A percentile compares a stretch with the other conserved stretches of the same genome.
These are phyloP conservation scores for Hemichromis elongatus DNA, from an alignment of 2,113 vertebrate species.

Conservation along the genomic window DNA sequence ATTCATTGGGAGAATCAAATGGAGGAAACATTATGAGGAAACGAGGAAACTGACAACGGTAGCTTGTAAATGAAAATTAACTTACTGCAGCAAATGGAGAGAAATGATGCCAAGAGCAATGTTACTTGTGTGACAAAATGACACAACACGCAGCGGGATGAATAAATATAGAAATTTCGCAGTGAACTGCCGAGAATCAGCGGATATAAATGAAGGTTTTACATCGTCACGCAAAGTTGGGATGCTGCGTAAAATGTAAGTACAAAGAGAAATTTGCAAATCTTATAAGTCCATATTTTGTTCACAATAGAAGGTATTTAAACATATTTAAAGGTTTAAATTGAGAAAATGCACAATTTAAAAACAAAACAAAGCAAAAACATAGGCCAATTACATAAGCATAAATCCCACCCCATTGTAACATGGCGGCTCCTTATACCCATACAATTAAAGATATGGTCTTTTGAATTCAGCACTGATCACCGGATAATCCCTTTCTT, in stretches of 20 bases:
- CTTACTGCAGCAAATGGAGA: neutral
- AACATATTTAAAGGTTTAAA: neutral
- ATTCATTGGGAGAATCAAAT: neutral
- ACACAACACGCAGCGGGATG: neutral
- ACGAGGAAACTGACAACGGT: neutral
- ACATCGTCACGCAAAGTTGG: neutral
- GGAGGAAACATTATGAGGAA: slow-evolving; percentile 3
- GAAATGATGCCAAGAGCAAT: neutral
- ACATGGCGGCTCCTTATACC: too few relatives aligned
- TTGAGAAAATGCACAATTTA: neutral
- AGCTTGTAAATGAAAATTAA: neutral
- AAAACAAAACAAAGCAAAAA: neutral
- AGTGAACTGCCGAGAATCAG: neutral
- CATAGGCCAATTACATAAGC: neutral
- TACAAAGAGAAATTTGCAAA: neutral
- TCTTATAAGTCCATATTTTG: neutral
- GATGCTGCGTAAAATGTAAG: neutral
- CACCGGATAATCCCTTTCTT: neutral
- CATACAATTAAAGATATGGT: neutral
- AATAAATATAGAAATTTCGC: neutral
- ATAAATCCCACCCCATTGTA: neutral
- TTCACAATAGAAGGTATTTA: neutral
- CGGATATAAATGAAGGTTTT: neutral
- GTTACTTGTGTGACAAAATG: slow-evolving; percentile 4
- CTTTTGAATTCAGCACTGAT: neutral